These are phyloP conservation scores for Menidia beryllina DNA, from an alignment of 2,113 vertebrate genomes.

Conservation along the genomic window DNA sequence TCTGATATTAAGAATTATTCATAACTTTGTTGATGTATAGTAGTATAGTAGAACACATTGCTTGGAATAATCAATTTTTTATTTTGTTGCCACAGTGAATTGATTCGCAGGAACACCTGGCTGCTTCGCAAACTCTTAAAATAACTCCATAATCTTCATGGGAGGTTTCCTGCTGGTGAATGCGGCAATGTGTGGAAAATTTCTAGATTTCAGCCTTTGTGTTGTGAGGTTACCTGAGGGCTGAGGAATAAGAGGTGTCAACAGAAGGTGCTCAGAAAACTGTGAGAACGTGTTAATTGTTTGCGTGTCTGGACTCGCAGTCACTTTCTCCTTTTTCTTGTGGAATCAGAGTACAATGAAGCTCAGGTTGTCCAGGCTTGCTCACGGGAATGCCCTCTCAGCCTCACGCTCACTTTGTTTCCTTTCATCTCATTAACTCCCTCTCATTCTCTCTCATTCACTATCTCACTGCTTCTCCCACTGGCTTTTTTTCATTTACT, in stretches of 20 bases:
- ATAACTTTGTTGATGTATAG: no score
- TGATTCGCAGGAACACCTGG: slow-evolving; percentile 27
- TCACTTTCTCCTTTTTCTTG: slow-evolving; percentile 62
- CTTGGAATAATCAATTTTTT: no score
- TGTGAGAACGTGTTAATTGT: slow-evolving; percentile 60
- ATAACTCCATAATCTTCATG: not conserved
- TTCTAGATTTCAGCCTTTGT: slow-evolving; percentile 39
- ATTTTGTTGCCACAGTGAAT: not conserved
- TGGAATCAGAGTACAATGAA: slow-evolving; percentile 62
- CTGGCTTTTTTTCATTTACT: no score
- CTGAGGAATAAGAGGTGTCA: slow-evolving; percentile 58
- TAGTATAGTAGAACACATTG: no score
- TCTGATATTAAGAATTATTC: no score
- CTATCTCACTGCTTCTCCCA: no score
- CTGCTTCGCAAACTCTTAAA: not conserved
- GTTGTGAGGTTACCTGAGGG: slow-evolving; percentile 32
- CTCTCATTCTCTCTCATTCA: not conserved
- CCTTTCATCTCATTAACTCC: slow-evolving; percentile 77
- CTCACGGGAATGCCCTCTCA: slow-evolving; percentile 73
- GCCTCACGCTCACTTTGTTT: slow-evolving; percentile 62
- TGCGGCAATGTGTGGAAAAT: slow-evolving; percentile 18
- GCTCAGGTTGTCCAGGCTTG: slow-evolving; percentile 74
- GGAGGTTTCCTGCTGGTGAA: slow-evolving; percentile 3
- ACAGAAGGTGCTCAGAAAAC: slow-evolving; percentile 44
- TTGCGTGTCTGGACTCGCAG: slow-evolving; percentile 60